phyloP scores from a whole-genome alignment of 92 coral and sea anemone species.

The Porites divaricata region DNA sequence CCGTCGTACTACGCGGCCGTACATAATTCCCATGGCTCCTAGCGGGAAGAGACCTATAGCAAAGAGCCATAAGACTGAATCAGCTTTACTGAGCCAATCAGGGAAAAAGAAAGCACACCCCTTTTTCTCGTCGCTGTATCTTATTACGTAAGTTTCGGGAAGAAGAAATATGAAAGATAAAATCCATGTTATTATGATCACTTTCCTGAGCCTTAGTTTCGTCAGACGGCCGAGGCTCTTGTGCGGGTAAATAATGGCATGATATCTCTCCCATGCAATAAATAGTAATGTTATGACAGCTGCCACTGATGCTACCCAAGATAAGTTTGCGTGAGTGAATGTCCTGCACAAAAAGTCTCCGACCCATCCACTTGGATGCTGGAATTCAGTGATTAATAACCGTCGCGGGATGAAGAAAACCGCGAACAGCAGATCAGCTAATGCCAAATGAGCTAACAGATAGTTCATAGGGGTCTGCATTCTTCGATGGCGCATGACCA shows the following conservation, averaged over 20 bases:
- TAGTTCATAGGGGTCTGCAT: slow-evolving; percentile 79
- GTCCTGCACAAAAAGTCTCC: slow-evolving; percentile 63
- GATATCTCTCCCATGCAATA: slow-evolving; percentile 73
- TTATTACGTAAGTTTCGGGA: slow-evolving; percentile 10
- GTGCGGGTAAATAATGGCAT: slow-evolving; percentile 65
- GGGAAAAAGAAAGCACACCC: slow-evolving; percentile 43
- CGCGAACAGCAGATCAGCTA: slow-evolving; percentile 62
- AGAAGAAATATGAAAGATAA: slow-evolving; percentile 33
- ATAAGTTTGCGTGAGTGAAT: slow-evolving; percentile 49
- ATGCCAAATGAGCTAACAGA: slow-evolving; percentile 57
- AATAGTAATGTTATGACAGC: slow-evolving; percentile 48
- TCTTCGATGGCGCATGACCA: slow-evolving; percentile 41
- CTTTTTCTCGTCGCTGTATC: slow-evolving; percentile 24
- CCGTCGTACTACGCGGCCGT: slow-evolving; percentile 53
- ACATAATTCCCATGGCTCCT: slow-evolving; percentile 43
- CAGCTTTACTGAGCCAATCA: slow-evolving; percentile 27
- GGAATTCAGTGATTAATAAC: slow-evolving; percentile 38
- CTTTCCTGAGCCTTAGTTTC: slow-evolving; percentile 36
- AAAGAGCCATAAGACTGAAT: slow-evolving; percentile 50
- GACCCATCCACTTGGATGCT: slow-evolving; percentile 52
- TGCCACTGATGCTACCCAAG: slow-evolving; percentile 62
- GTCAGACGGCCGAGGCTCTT: slow-evolving; percentile 45
- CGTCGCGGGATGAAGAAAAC: slow-evolving; percentile 48
- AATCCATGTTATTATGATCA: slow-evolving; percentile 40
- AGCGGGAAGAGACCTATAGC: slow-evolving; percentile 50